Percentiles rank a stretch among this genome's conserved stretches.
These are phyloP conservation scores for Epinephelus awoara DNA, from an alignment of 2,797 vertebrate species.

Conservation along the genomic window DNA sequence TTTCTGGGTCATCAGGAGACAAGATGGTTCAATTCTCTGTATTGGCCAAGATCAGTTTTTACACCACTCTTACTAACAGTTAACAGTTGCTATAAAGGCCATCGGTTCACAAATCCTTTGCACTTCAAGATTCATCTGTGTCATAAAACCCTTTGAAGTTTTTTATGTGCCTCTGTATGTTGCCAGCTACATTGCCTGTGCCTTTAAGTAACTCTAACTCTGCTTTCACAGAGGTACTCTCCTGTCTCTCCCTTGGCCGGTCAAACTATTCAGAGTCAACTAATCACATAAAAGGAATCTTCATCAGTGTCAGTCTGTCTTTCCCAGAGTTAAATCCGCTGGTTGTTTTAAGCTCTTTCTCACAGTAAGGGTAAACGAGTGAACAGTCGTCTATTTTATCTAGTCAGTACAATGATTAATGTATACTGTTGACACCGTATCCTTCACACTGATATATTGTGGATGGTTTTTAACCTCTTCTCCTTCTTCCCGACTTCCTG, in stretches of 20 bases:
- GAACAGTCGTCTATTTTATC: slow-evolving; percentile 8
- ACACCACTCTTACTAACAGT: slow-evolving; percentile 8
- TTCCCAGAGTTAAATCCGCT: slow-evolving; percentile 14
- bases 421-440: not conserved
- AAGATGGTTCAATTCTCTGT: not conserved
- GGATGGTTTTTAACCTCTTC: not conserved
- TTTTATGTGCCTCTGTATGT: slow-evolving; percentile 7
- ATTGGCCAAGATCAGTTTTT: not conserved
- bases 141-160: slow-evolving; percentile 6
- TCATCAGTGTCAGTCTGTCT: slow-evolving; percentile 10
- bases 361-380: not conserved
- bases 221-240: not conserved
- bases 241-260: not conserved
- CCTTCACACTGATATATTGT: not conserved
- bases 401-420: not conserved
- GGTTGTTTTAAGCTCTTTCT: slow-evolving; percentile 18
- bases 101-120: slow-evolving; percentile 34
- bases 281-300: slow-evolving; percentile 22
- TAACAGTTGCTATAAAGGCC: slow-evolving; percentile 11
- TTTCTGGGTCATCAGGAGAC: not conserved
- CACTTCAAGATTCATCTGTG: slow-evolving; percentile 20
- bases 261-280: not conserved
- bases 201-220: slow-evolving; percentile 3
- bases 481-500: not conserved
- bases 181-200: not conserved